A percentile compares a stretch with the other conserved stretches of the same genome.
phyloP scores from a whole-genome alignment of 2,888 invertebrate species.

The Bellardia bayeri region DNA sequence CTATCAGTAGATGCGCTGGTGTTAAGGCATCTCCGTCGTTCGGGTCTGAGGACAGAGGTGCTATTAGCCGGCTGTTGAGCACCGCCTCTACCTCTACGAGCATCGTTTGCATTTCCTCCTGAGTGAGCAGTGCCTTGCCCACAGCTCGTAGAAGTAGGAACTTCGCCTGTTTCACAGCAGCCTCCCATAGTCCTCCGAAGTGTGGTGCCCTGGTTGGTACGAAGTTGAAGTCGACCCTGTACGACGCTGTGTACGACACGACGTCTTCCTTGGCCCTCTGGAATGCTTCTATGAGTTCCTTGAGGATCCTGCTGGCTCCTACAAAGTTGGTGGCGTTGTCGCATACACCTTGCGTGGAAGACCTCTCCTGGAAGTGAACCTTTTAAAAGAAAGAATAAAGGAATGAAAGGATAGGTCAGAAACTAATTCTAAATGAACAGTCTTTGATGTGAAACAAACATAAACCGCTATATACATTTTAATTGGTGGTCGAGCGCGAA shows the following conservation, averaged over 20 bases:
- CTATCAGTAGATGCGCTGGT: conserved; percentile 58
- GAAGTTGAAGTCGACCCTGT: conserved; percentile 53
- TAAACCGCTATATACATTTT: conserved; percentile 18
- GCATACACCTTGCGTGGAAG: conserved; percentile 56
- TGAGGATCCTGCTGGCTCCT: conserved; percentile 37
- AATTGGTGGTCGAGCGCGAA: not conserved
- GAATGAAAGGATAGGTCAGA: not conserved
- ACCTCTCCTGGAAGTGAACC: conserved; percentile 54
- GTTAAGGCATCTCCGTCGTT: conserved; percentile 51
- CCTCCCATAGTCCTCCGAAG: conserved; percentile 52
- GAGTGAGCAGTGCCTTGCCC: conserved; percentile 48
- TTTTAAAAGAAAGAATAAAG: conserved; percentile 65
- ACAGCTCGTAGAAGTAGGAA: conserved; percentile 44
- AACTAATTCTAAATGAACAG: conserved; percentile 3
- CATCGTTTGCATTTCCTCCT: conserved; percentile 63
- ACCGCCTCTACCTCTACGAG: conserved; percentile 70
- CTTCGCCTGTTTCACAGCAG: conserved; percentile 40
- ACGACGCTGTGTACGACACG: conserved; percentile 25
- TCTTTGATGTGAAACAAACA: not conserved
- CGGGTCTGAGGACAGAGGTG: conserved; percentile 53
- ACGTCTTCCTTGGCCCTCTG: not conserved
- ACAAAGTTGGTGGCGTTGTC: conserved; percentile 70
- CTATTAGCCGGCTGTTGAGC: conserved; percentile 73
- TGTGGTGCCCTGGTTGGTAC: conserved; percentile 41
- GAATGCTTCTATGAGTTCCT: not conserved